A percentile compares a stretch with the other conserved stretches of the same genome.
Conservation (phyloP, 2,797 vertebrate genomes). For the Anabas testudineus region DNA sequence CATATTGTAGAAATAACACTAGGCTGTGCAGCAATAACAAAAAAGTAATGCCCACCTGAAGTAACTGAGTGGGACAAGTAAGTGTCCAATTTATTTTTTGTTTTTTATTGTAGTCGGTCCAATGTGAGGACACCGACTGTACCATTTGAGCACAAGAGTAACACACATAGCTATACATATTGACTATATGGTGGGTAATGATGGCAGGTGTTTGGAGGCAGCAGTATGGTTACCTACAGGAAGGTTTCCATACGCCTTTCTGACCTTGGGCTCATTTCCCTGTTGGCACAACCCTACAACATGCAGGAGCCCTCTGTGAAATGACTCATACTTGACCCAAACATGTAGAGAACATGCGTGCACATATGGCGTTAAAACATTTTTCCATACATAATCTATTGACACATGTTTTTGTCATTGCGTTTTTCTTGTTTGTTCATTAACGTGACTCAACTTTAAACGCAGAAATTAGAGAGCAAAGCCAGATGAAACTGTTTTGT, state of each 20-base stretch:
- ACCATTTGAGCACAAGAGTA: constrained; percentile 1
- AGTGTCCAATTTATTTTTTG: too few relatives aligned
- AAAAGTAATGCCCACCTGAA: too few relatives aligned
- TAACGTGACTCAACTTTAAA: neutral
- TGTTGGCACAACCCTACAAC: constrained; percentile 57
- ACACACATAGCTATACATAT: neutral
- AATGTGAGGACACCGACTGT: neutral
- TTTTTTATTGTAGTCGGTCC: too few relatives aligned
- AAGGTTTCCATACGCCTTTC: constrained; percentile 63
- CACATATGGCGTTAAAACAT: constrained; percentile 13
- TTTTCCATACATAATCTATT: neutral
- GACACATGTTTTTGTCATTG: neutral
- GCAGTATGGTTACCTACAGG: constrained; percentile 51
- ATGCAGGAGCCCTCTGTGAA: constrained; percentile 54
- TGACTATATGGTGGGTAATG: constrained; percentile 18
- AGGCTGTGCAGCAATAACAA: too few relatives aligned
- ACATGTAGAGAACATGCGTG: constrained; percentile 28
- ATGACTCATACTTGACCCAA: constrained; percentile 61
- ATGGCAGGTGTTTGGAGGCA: constrained; percentile 60
- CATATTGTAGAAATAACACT: too few relatives aligned
- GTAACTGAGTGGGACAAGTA: too few relatives aligned
- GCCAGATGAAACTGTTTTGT: neutral
- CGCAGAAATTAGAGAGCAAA: neutral
- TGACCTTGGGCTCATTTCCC: constrained; percentile 71
- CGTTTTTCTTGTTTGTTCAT: neutral